These are phyloP conservation scores for Odontocolon sp. DNA, from an alignment of 2,888 invertebrate species.

Conservation along the genomic window DNA sequence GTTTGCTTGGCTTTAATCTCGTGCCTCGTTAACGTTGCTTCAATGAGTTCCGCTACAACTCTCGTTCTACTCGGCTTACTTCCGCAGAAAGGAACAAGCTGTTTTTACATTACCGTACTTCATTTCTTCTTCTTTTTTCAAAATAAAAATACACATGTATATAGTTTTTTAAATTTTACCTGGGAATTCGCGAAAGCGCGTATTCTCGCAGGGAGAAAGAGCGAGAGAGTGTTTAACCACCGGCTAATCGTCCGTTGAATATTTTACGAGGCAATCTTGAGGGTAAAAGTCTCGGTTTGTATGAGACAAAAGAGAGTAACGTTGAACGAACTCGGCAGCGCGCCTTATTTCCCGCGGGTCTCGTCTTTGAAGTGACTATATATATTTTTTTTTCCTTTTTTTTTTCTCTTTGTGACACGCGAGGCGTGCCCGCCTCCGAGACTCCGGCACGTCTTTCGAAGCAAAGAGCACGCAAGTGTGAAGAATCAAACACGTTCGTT, in stretches of 20 bases:
- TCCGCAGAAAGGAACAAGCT: slow-evolving; percentile 25
- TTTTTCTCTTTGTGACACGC: slow-evolving; percentile 16
- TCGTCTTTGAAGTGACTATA: too few relatives aligned
- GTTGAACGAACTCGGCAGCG: neutral
- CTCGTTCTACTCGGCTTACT: neutral
- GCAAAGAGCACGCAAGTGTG: neutral
- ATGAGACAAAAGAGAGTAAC: slow-evolving; percentile 21
- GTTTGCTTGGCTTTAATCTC: slow-evolving; percentile 38
- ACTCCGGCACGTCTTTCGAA: neutral
- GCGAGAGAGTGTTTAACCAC: slow-evolving; percentile 39
- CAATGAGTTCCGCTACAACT: slow-evolving; percentile 3
- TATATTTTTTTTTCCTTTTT: slow-evolving; percentile 15
- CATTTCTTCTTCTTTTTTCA: neutral
- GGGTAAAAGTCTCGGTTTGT: slow-evolving; percentile 31
- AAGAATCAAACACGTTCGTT: too few relatives aligned
- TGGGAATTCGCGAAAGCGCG: too few relatives aligned
- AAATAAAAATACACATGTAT: too few relatives aligned
- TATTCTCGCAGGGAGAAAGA: too few relatives aligned
- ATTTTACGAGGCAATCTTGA: slow-evolving; percentile 71
- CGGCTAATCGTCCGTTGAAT: slow-evolving; percentile 73
- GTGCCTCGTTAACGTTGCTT: slow-evolving; percentile 35
- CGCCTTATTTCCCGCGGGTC: neutral
- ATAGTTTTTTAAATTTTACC: too few relatives aligned
- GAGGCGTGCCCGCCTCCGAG: neutral
- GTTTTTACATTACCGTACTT: neutral